phyloP scores from a whole-genome alignment of 2,113 vertebrate genomes.

The Tyrannus savana region DNA sequence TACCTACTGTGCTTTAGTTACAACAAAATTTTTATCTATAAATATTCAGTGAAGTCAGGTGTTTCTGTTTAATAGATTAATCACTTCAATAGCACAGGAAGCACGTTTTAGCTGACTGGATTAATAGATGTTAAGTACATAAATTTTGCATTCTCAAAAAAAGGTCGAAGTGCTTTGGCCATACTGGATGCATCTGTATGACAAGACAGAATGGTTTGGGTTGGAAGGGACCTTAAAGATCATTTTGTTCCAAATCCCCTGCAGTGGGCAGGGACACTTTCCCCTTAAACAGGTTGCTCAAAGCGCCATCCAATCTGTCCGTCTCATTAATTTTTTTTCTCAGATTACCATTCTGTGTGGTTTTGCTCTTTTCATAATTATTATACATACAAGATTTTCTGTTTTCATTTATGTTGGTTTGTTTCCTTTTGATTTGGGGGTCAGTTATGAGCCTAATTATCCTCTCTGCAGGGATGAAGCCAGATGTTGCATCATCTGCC shows the following conservation, averaged over 20 bases:
- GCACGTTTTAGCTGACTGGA: not conserved
- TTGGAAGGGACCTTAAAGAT: not conserved
- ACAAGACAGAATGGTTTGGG: not conserved
- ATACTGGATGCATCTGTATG: not conserved
- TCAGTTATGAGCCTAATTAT: conserved; percentile 18
- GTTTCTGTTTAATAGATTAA: not conserved
- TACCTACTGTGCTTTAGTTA: not conserved
- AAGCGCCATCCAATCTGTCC: not conserved
- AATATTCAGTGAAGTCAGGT: not conserved
- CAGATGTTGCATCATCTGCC: conserved; percentile 56
- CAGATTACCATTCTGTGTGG: not conserved
- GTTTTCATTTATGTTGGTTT: conserved; percentile 36
- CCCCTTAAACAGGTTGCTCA: not conserved
- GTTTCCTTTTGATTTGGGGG: not conserved
- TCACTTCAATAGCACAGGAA: not conserved
- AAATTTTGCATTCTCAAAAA: not conserved
- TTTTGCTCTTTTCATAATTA: not conserved
- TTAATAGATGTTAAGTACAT: not conserved
- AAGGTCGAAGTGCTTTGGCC: not conserved
- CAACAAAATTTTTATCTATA: not conserved
- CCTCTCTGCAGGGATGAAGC: not conserved
- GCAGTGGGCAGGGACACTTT: not conserved
- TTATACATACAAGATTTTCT: not conserved
- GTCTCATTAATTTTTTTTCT: not conserved
- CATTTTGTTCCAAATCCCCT: not conserved